Base-by-base conservation (phyloP, 2,888 invertebrate species). In the Philereme vetulata region DNA sequence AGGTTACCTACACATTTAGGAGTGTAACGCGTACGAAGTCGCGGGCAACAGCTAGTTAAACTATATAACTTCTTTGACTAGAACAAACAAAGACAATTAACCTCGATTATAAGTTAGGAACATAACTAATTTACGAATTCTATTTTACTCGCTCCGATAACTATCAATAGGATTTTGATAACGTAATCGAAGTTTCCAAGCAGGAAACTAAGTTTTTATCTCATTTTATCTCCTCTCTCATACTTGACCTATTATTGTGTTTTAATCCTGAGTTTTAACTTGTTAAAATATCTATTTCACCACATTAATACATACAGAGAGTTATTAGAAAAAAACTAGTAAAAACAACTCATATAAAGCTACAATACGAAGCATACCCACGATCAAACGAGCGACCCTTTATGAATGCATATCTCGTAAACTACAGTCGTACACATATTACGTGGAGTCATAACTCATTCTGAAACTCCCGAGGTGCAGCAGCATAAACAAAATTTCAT, bases 401-500 rank as follows among this genome's bases (percentile, higher is more conserved):
- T 42, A 33, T 4, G 42, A 10, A 42, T 33, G 4, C 7, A 33
- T 42, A 51, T 43, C 33, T 42, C 42, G 34, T 51, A 51, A n/a
- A 51, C 42, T 42, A 42, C 33, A 51, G 10, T 33, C 51, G 32
- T 42, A 38, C n/a, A n/a, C n/a, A n/a, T n/a, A n/a, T n/a, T n/a
- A n/a, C n/a, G n/a, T n/a, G n/a, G 21, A 21, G 33, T 42, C 51
- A 42, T 40, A 51, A 33, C 33, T 34, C 51, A 42, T 32, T 51
- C 33, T n/a, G 33, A 42, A 42, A 10, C 42, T 42, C 10, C 51
- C 8, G 51, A 42, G 34, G 51, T 51, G 42, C 6, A 50, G 33
- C 4, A 50, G 42, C 42, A 43, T 51, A 51, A 42, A 42, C 42
- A 42, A 51, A n/a, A 51, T 38, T 38, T 38, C 51, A 51, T 34